A percentile compares a stretch with the other conserved stretches of the same genome.
These are phyloP conservation scores for Leptopilina myrica DNA, from an alignment of 2,888 invertebrate species.

Conservation along the genomic window DNA sequence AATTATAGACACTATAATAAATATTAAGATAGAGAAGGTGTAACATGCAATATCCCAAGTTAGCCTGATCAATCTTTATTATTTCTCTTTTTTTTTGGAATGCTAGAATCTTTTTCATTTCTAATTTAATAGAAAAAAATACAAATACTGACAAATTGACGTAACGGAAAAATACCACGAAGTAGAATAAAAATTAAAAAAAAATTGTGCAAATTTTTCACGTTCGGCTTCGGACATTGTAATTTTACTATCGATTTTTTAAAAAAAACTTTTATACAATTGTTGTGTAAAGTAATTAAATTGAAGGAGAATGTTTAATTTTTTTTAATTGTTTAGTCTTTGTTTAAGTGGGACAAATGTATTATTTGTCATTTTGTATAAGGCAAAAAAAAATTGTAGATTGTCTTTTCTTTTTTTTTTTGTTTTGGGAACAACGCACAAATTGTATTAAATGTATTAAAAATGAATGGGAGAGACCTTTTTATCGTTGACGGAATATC, in stretches of 20 bases:
- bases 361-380: constrained; percentile 16
- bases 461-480: constrained; percentile 12
- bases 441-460: constrained; percentile 34
- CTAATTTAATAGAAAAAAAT: constrained; percentile 5
- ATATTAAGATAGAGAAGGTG: constrained; percentile 62
- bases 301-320: constrained; percentile 18
- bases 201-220: constrained; percentile 8
- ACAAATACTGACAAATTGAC: constrained; percentile 14
- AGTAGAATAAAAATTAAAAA: constrained; percentile 4
- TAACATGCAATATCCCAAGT: constrained; percentile 69
- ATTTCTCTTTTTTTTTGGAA: constrained; percentile 36
- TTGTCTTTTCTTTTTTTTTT: not conserved
- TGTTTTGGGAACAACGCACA: constrained; percentile 34
- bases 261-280: constrained; percentile 31
- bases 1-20: constrained; percentile 67
- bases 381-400: constrained; percentile 8
- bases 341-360: constrained; percentile 7
- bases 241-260: constrained; percentile 36
- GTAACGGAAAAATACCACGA: constrained; percentile 2
- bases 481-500: constrained; percentile 1
- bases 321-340: constrained; percentile 19
- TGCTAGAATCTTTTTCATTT: constrained; percentile 28
- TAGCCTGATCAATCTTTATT: constrained; percentile 65
- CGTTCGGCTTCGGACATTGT: constrained; percentile 3
- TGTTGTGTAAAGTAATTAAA: constrained; percentile 23